Conservation (phyloP, 2,113 vertebrate genomes). For the Xerus inauris region DNA sequence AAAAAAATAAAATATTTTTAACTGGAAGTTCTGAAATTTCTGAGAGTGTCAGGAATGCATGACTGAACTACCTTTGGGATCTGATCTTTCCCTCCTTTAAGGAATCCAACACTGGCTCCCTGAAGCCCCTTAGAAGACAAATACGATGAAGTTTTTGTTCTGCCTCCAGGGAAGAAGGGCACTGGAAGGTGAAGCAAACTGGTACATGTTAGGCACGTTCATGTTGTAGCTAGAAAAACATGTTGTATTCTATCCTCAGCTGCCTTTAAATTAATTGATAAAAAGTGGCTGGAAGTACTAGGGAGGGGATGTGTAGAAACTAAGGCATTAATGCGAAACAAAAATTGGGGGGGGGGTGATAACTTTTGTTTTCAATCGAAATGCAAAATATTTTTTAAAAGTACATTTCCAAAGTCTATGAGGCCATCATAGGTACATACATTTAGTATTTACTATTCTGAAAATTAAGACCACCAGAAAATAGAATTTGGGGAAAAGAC, state of each 20-base stretch:
- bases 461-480: background rate
- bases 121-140: background rate
- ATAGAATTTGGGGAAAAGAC: background rate
- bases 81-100: background rate
- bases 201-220: background rate
- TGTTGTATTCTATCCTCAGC: background rate
- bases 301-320: background rate
- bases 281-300: background rate
- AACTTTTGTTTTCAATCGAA: no score
- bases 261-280: background rate
- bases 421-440: no score
- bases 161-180: background rate
- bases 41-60: background rate
- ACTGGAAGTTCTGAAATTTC: background rate
- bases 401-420: background rate
- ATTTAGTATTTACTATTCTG: background rate
- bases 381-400: background rate
- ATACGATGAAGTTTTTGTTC: background rate
- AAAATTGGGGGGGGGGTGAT: no score
- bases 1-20: conserved; percentile 87
- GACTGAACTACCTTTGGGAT: background rate
- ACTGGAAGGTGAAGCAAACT: background rate
- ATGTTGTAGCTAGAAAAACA: background rate
- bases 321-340: background rate
- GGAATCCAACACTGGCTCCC: background rate